Evolutionary conservation across 2,113 vertebrate genomes (phyloP).

Genomic region (Butorides virescens): DNA sequence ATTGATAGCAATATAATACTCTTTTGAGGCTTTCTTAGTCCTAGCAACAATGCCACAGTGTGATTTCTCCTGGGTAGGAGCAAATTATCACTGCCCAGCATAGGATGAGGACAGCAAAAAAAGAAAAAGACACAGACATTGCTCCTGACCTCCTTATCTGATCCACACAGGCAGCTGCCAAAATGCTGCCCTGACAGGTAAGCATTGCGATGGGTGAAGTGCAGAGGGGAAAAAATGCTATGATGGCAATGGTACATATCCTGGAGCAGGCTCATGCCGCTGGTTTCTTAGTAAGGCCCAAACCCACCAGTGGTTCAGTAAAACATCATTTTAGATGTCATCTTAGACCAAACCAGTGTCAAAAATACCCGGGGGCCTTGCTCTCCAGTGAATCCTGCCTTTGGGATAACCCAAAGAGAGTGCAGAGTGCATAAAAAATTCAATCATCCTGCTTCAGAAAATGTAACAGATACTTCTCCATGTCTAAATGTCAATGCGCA

Average conservation of each 20-base stretch:
- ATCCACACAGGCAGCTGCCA: not conserved
- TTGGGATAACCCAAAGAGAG: not conserved
- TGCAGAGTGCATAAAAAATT: not conserved
- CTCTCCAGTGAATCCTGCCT: not conserved
- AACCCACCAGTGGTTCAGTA: not conserved
- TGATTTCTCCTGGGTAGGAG: not conserved
- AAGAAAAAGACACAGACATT: not conserved
- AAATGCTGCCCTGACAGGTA: not conserved
- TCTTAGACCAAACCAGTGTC: not conserved
- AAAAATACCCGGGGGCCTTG: not conserved
- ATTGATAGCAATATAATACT: not conserved
- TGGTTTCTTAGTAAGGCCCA: not conserved
- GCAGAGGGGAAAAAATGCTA: not conserved
- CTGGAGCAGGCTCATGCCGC: not conserved
- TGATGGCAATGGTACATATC: rapidly evolving
- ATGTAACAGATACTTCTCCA: not conserved
- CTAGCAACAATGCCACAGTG: not conserved
- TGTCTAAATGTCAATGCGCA: not conserved
- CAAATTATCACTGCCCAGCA: not conserved
- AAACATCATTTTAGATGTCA: not conserved
- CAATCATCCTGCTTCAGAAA: not conserved
- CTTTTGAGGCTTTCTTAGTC: not conserved
- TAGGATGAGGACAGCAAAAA: not conserved
- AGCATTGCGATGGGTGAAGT: not conserved
- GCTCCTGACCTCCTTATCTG: not conserved